These are phyloP conservation scores for Gallirallus australis DNA, from an alignment of 2,797 vertebrate genomes.

Conservation along the genomic window DNA sequence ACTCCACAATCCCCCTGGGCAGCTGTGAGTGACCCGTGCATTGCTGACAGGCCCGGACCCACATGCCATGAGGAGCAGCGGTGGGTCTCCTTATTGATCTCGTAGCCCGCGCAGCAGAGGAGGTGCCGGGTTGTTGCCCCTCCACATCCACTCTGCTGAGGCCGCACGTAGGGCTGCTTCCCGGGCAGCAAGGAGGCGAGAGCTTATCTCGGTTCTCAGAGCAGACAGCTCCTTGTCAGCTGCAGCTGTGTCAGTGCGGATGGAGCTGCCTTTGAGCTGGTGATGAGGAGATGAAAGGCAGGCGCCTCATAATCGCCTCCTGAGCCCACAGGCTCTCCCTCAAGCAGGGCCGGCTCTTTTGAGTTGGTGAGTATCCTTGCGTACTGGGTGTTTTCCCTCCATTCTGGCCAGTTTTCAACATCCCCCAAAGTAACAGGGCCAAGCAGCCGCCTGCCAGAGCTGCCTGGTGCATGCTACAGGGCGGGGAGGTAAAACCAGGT, in stretches of 20 bases:
- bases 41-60: background rate
- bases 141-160: background rate
- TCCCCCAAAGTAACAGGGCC: background rate
- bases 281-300: background rate
- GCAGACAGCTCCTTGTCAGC: background rate
- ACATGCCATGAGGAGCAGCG: accelerated
- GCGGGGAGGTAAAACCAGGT: background rate
- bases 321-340: background rate
- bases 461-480: background rate
- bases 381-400: background rate
- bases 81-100: background rate
- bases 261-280: background rate
- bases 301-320: background rate
- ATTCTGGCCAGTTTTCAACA: background rate
- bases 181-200: background rate
- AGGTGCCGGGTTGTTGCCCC: background rate
- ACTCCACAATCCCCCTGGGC: too few species aligned
- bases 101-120: background rate
- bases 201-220: background rate
- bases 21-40: too few species aligned
- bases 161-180: accelerated
- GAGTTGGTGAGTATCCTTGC: background rate
- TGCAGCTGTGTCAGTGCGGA: background rate
- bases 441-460: background rate
- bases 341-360: background rate